Base-by-base conservation (phyloP, 2,113 vertebrate genomes). In the Oostethus manadensis region DNA sequence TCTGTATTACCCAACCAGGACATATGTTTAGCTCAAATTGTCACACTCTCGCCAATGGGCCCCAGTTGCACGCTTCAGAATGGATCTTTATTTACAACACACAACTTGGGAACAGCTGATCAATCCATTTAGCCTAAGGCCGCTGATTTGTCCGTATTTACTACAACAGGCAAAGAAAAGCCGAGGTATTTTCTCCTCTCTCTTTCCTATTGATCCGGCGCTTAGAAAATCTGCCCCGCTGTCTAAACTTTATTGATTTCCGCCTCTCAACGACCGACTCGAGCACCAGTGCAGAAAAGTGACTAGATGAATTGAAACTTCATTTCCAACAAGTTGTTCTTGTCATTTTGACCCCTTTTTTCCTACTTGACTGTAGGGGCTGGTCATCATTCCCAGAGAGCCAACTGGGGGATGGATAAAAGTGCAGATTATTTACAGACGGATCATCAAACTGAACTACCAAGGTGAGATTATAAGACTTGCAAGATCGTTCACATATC, bases 201-300 rank as follows among this genome's bases (percentile, higher is more conserved):
- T 88, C 87, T 80, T 86, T 64, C 68, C 89, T 94, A 93, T 94
- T 92, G 93, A 94, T 94, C 90, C 88, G 71, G 81, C 89, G 89
- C 92, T 92, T 93, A 93, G 92, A 93, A 93, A 91, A 88, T 90
- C 90, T 92, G 89, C 90, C 91, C 87, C 82, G 90, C 92, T 93
- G 90, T 93, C 92, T 95, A 93, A 97, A 93, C 91, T 91, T 90
- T 93, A 92, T 93, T 93, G 93, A 94, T 95, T 89, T 85, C 84
- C 74, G 87, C 78, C 91, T 90, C 89, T 90, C 85, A 82, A 87
- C 85, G 81, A 89, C 89, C 84, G 90, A 88, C 91, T 68, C 43
- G 86, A 62, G 79, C 86, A 87, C 88, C 89, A 90, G 90, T 92
- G 90, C 93, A 92, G 91, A 93, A 55, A 92, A 93, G 91, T 92